A percentile compares a stretch with the other conserved stretches of the same genome.
Conservation (phyloP, 2,888 invertebrate species). For the Noctua fimbriata region DNA sequence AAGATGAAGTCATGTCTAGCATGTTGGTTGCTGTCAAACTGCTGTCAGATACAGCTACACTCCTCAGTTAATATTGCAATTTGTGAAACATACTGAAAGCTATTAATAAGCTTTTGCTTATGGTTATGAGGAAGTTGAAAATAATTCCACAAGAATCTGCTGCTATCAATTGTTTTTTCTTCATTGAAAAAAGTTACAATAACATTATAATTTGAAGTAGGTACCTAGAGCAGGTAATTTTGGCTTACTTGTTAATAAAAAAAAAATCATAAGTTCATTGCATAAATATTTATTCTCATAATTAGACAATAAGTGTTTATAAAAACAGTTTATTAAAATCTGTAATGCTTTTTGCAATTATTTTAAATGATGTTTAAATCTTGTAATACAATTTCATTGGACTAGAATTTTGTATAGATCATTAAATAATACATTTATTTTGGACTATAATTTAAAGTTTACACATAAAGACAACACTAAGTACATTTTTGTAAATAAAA, state of each 20-base stretch:
- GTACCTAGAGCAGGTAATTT: not conserved
- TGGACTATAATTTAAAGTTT: conserved; percentile 43
- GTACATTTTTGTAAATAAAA: conserved; percentile 57
- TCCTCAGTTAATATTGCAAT: not conserved
- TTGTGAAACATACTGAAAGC: not conserved
- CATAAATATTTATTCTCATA: conserved; percentile 60
- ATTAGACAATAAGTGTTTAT: conserved; percentile 45
- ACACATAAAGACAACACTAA: conserved; percentile 52
- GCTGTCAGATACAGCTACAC: conserved; percentile 9
- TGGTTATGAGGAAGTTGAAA: not conserved
- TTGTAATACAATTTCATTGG: conserved; percentile 32
- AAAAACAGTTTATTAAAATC: conserved; percentile 38
- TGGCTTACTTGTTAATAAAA: conserved; percentile 2
- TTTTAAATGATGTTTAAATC: conserved; percentile 8
- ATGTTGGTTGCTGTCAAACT: conserved; percentile 15
- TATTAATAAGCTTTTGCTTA: not conserved
- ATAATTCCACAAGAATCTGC: not conserved
- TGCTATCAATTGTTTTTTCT: not conserved
- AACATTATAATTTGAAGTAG: not conserved
- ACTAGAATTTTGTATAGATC: conserved; percentile 46
- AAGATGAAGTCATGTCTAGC: conserved; percentile 23
- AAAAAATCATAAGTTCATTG: conserved; percentile 28
- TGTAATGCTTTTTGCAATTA: conserved; percentile 11
- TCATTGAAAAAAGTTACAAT: no score
- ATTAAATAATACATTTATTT: conserved; percentile 44